These are phyloP conservation scores for Zoanthus sansibaricus DNA, from an alignment of 92 coral and sea anemone species.

Conservation along the genomic window DNA sequence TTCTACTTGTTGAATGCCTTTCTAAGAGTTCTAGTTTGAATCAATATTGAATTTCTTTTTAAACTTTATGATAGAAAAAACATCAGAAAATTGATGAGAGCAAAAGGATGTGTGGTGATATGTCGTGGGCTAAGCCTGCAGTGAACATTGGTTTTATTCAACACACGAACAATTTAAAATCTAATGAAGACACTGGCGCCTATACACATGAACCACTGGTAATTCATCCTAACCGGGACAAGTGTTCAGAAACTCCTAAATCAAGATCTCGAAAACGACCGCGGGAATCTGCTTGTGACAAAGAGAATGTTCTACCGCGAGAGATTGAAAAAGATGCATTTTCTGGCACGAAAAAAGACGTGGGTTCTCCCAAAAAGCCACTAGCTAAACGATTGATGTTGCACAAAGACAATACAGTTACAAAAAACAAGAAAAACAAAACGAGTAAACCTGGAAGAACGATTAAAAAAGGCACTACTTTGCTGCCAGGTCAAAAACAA, in stretches of 20 bases:
- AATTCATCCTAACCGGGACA: neutral
- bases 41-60: neutral
- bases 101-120: constrained; percentile 72
- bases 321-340: neutral
- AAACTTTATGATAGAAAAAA: neutral
- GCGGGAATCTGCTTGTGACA: constrained; percentile 67
- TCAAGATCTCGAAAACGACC: constrained; percentile 74
- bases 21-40: neutral
- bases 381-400: constrained; percentile 68
- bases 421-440: constrained; percentile 48
- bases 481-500: constrained; percentile 80
- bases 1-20: neutral
- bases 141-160: constrained; percentile 39
- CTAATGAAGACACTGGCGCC: neutral
- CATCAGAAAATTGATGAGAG: constrained; percentile 44
- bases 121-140: constrained; percentile 80
- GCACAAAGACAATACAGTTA: constrained; percentile 34
- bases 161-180: neutral
- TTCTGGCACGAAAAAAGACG: neutral
- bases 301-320: constrained; percentile 64
- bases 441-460: constrained; percentile 34
- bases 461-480: constrained; percentile 56
- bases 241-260: constrained; percentile 65
- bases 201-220: neutral
- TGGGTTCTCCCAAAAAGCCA: constrained; percentile 50